Base-by-base conservation (phyloP, 2,888 invertebrate species). In the Aphidius colemani region DNA sequence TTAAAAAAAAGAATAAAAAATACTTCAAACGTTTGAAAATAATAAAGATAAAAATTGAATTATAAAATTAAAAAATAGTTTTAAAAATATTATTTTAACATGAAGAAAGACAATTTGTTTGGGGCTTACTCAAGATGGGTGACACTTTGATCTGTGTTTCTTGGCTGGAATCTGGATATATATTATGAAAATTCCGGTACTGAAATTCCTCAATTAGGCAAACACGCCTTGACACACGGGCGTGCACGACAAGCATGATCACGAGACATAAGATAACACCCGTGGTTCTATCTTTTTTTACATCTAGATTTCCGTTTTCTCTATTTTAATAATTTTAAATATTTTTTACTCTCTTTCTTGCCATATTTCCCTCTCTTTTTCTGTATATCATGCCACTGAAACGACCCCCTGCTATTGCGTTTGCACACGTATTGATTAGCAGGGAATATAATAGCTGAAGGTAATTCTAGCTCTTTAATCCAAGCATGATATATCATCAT, bases 361-460 rank as follows among this genome's bases (percentile, higher is more conserved):
- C 13, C 2, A 18, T 13, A 13, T 30, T 18, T 3, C 18, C 3
- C 30, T 4, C 30, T 30, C 5, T 30, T 5, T 30, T 5, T 30
- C 30, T 30, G n/a, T n/a, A n/a, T n/a, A 30, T 30, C 30, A 30
- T 30, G 30, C 30, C 30, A 30, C 30, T 30, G 30, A 30, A 30
- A 63, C 55, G 64, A 63, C 64, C 63, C 61, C 57, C 63, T 61
- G 61, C 64, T 67, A 58, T 64, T 60, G 59, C 62, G 65, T 69
- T 61, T 68, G 68, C 68, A 70, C 72, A 72, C 71, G 71, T 77
- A 77, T 77, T 73, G 76, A 77, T 77, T 76, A 76, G 75, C 71
- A 10, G 60, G n/a, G 67, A 64, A 70, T 69, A 67, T 66, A 65
- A 60, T 64, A 46, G 59, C 63, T 64, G 61, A 63, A 13, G 44